phyloP scores from a whole-genome alignment of 2,888 invertebrate genomes.

The Linnaemya tessellans region DNA sequence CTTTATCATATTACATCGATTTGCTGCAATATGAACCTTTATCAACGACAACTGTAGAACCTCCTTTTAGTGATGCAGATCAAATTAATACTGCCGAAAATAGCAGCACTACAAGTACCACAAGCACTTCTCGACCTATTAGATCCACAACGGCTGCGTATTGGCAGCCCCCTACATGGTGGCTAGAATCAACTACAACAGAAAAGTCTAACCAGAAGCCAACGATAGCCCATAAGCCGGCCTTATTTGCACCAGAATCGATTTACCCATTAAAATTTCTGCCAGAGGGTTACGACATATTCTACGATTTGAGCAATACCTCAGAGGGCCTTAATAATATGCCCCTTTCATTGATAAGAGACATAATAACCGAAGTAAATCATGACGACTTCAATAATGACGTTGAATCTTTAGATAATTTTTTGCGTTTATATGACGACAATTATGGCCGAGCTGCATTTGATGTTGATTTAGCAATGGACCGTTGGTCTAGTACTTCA shows the following conservation, averaged over 20 bases:
- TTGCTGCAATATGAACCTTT: conserved; percentile 82
- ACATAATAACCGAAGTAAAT: conserved; percentile 80
- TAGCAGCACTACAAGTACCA: conserved; percentile 35
- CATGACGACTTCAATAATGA: conserved; percentile 80
- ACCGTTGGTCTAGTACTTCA: conserved; percentile 80
- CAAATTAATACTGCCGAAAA: conserved; percentile 24
- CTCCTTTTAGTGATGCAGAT: conserved; percentile 79
- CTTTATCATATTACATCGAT: conserved; percentile 83
- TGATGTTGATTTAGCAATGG: conserved; percentile 78
- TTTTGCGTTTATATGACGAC: conserved; percentile 82
- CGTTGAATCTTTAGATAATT: conserved; percentile 82
- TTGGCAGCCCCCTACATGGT: conserved; percentile 80
- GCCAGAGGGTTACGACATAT: conserved; percentile 77
- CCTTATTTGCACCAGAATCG: conserved; percentile 77
- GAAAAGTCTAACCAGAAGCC: conserved; percentile 75
- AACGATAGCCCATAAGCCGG: conserved; percentile 78
- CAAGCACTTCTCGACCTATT: conserved; percentile 50
- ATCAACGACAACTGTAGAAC: conserved; percentile 81
- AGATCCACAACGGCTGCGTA: conserved; percentile 70
- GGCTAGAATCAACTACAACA: conserved; percentile 76
- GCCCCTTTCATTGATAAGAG: conserved; percentile 80
- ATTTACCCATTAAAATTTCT: conserved; percentile 46
- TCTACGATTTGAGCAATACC: conserved; percentile 76
- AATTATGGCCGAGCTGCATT: conserved; percentile 80
- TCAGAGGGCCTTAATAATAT: conserved; percentile 78